These are phyloP conservation scores for Deroptyus accipitrinus DNA, from an alignment of 2,113 vertebrate genomes.

Conservation along the genomic window DNA sequence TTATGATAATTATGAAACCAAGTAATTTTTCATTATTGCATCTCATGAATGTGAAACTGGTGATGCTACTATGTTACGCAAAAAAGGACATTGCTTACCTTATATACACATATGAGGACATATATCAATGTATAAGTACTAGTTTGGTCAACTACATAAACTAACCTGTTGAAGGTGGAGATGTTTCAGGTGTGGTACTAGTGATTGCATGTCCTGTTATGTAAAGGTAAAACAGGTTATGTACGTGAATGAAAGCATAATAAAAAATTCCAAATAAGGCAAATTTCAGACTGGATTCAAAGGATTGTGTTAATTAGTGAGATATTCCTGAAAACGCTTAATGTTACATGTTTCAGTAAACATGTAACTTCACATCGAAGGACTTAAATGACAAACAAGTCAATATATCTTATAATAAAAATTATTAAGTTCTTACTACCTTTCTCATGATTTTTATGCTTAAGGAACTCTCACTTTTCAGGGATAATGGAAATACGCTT, in stretches of 20 bases:
- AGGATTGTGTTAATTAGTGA: neutral
- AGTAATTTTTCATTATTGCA: neutral
- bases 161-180: slow-evolving; percentile 43
- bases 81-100: neutral
- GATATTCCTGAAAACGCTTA: neutral
- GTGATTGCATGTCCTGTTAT: neutral
- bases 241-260: neutral
- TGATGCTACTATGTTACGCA: neutral
- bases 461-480: neutral
- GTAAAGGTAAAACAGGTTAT: neutral
- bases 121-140: neutral
- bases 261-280: neutral
- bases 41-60: neutral
- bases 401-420: neutral
- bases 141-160: neutral
- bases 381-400: neutral
- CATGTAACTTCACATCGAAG: neutral
- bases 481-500: neutral
- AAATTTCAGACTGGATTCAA: neutral
- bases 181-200: neutral
- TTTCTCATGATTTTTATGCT: neutral
- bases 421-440: neutral
- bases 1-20: neutral
- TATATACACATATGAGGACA: neutral
- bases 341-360: neutral